Percentiles rank a stretch among this genome's conserved stretches.
Evolutionary conservation across 2,888 invertebrate species (phyloP).

Genomic region (Trichogramma evanescens): DNA sequence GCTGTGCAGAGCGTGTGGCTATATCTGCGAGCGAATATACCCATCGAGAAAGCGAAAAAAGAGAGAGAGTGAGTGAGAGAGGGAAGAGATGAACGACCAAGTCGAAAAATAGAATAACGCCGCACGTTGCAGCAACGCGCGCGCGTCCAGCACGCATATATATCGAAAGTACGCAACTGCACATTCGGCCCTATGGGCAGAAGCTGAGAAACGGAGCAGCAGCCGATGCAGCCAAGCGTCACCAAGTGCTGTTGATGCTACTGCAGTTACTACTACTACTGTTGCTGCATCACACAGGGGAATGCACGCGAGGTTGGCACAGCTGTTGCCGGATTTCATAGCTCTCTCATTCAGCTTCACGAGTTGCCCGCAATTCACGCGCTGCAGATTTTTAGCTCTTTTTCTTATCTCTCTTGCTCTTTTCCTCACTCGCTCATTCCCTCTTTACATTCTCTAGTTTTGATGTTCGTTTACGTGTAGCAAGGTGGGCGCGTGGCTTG

Average conservation of each 20-base stretch:
- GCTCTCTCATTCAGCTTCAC: conserved; percentile 41
- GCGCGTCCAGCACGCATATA: too few relatives aligned
- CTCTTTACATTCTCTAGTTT: not conserved
- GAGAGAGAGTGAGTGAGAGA: too few relatives aligned
- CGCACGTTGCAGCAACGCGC: too few relatives aligned
- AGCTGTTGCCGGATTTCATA: conserved; percentile 38
- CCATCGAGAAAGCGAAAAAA: too few relatives aligned
- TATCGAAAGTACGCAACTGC: too few relatives aligned
- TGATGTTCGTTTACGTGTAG: not conserved
- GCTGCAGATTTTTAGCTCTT: not conserved
- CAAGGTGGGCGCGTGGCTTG: not conserved
- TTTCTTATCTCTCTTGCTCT: not conserved
- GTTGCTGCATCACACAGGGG: conserved; percentile 23
- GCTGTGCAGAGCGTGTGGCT: too few relatives aligned
- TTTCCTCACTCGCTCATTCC: not conserved
- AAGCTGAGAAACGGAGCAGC: not conserved
- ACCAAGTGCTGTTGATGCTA: too few relatives aligned
- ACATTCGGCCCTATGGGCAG: not conserved
- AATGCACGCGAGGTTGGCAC: conserved; percentile 28
- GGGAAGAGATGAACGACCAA: too few relatives aligned
- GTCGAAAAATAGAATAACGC: too few relatives aligned
- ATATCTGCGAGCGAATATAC: too few relatives aligned
- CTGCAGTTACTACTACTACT: too few relatives aligned
- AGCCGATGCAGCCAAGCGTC: too few relatives aligned
- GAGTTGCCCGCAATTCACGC: conserved; percentile 34